Conservation (phyloP, 2,113 vertebrate genomes). For the Orthochromis indermauri region DNA sequence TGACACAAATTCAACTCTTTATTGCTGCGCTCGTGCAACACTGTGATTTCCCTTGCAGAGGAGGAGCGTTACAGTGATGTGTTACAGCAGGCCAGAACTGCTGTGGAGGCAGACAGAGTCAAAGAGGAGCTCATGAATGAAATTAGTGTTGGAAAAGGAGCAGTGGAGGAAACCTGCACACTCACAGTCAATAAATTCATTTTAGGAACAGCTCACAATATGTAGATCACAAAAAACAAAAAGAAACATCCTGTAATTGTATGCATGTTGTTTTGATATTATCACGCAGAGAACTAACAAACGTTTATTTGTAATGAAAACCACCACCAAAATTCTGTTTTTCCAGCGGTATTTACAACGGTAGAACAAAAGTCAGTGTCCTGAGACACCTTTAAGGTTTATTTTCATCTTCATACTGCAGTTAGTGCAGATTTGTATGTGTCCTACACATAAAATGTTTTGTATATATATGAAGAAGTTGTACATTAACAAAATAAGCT, state of each 20-base stretch:
- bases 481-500: neutral
- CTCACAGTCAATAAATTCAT: constrained; percentile 8
- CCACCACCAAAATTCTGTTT: accelerated
- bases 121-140: neutral
- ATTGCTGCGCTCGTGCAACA: neutral
- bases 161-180: neutral
- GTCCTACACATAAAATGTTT: accelerated
- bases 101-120: constrained; percentile 3
- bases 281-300: neutral
- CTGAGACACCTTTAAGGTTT: neutral
- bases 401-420: neutral
- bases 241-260: neutral
- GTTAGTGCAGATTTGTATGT: neutral
- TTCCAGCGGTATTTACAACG: accelerated
- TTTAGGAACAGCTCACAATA: neutral
- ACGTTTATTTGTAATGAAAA: neutral
- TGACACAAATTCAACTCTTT: neutral
- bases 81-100: constrained; percentile 8
- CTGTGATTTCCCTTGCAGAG: constrained; percentile 6
- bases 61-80: constrained; percentile 12
- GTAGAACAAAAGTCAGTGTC: neutral
- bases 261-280: neutral
- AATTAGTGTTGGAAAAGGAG: neutral
- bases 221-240: neutral
- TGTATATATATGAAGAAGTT: neutral